Conservation (phyloP, 37 sponge, comb jelly and placozoan genomes). For the Lycopodina hypogea region DNA sequence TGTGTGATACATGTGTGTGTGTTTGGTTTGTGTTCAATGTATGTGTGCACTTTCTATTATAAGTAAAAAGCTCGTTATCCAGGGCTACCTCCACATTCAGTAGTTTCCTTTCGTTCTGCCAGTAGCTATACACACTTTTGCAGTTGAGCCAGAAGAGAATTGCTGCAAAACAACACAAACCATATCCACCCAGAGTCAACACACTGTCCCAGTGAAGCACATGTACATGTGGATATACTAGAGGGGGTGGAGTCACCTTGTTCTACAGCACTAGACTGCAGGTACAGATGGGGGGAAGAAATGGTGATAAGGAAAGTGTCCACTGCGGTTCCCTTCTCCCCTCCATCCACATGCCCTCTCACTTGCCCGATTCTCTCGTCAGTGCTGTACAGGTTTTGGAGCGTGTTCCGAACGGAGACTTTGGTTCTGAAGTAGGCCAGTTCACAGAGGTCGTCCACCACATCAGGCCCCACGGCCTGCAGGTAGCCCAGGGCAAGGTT, state of each 20-base stretch:
- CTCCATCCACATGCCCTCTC: no score
- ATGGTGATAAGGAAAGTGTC: constrained; percentile 69
- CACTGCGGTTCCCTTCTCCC: constrained; percentile 2
- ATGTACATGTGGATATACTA: background rate
- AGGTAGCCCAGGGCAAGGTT: constrained; percentile 59
- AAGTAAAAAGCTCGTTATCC: background rate
- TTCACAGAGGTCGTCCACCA: constrained; percentile 65
- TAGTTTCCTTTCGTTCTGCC: constrained; percentile 75
- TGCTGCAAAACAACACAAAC: no score
- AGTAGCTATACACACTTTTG: constrained; percentile 75
- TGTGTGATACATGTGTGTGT: no score
- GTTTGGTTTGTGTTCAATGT: no score
- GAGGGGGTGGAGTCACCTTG: constrained; percentile 27
- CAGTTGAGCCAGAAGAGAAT: constrained; percentile 80
- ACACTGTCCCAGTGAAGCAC: background rate
- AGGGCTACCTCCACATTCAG: constrained; percentile 64
- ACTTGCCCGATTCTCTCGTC: background rate
- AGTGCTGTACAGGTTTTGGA: constrained; percentile 25
- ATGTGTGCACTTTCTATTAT: background rate
- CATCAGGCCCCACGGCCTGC: constrained; percentile 38
- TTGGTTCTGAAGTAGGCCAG: constrained; percentile 65
- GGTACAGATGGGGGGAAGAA: constrained; percentile 62
- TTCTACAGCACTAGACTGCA: constrained; percentile 77
- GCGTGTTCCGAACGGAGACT: constrained; percentile 57
- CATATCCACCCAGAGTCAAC: background rate